Evolutionary conservation across 1,140 invertebrate species (phyloP).

Genomic region (Pseudomyrmex concolor): DNA sequence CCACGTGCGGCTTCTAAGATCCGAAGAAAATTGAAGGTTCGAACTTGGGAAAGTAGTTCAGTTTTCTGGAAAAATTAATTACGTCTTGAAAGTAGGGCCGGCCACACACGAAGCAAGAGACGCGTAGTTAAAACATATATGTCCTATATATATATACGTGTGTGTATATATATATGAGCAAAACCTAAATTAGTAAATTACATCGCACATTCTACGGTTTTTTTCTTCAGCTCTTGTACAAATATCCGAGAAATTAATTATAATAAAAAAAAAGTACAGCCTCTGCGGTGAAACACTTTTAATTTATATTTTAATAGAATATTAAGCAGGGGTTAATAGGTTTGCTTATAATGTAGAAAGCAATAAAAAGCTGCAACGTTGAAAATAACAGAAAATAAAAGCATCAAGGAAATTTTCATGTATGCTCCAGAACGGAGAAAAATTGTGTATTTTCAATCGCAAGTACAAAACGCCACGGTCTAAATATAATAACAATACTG

Average conservation of each 20-base stretch:
- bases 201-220: background rate
- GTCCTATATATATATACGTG: background rate
- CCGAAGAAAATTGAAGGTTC: background rate
- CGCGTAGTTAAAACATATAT: constrained; percentile 14
- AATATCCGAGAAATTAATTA: no score
- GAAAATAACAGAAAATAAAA: constrained; percentile 39
- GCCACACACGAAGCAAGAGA: no score
- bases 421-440: background rate
- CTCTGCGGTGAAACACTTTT: constrained; percentile 24
- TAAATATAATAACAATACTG: constrained; percentile 25
- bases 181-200: constrained; percentile 36
- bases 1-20: background rate
- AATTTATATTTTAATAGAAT: constrained; percentile 22
- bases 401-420: constrained; percentile 7
- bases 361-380: background rate
- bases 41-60: background rate
- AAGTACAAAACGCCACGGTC: constrained; percentile 2
- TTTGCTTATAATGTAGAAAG: constrained; percentile 18
- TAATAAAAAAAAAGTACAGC: no score
- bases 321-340: constrained; percentile 4
- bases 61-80: constrained; percentile 11
- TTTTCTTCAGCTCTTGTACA: no score
- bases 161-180: background rate
- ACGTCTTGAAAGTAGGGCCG: background rate
- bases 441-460: background rate